phyloP scores from a whole-genome alignment of 2,113 vertebrate genomes.

The Coryphaenoides rupestris region DNA sequence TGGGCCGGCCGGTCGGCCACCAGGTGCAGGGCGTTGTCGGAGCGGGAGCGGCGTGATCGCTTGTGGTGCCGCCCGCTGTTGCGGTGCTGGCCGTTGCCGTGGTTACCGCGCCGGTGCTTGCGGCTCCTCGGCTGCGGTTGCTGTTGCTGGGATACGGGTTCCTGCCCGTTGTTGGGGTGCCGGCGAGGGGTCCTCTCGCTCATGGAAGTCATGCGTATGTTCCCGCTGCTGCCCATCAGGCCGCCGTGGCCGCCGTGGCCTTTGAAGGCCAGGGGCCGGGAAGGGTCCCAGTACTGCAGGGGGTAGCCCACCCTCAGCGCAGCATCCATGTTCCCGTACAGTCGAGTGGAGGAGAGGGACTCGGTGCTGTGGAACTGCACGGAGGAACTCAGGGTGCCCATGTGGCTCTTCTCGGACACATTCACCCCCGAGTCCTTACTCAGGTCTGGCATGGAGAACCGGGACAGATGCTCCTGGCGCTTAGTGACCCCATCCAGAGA shows the following conservation, averaged over 20 bases:
- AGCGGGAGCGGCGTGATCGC: slow-evolving; percentile 88
- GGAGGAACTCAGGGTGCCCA: slow-evolving; percentile 96
- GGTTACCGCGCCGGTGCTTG: slow-evolving; percentile 77
- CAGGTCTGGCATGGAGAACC: slow-evolving; percentile 98
- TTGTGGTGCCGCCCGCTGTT: slow-evolving; percentile 78
- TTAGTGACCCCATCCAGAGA: slow-evolving; percentile 88
- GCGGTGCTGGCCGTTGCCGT: slow-evolving; percentile 74
- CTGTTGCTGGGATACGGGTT: slow-evolving; percentile 65
- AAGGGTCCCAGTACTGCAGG: slow-evolving; percentile 80
- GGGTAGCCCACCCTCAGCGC: slow-evolving; percentile 76
- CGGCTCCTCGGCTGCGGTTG: slow-evolving; percentile 67
- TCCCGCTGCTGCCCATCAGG: slow-evolving; percentile 76
- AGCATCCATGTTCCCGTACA: slow-evolving; percentile 85
- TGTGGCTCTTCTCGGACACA: slow-evolving; percentile 94
- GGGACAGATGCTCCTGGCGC: slow-evolving; percentile 93
- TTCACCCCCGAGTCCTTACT: slow-evolving; percentile 99
- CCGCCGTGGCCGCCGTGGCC: slow-evolving; percentile 72
- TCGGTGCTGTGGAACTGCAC: slow-evolving; percentile 93
- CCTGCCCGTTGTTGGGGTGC: slow-evolving; percentile 71
- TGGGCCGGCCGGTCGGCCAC: slow-evolving; percentile 83
- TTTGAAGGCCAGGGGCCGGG: slow-evolving; percentile 76
- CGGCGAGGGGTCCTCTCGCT: slow-evolving; percentile 85
- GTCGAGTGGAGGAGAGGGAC: slow-evolving; percentile 87
- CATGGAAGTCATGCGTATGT: slow-evolving; percentile 77
- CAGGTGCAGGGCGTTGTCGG: slow-evolving; percentile 92